Conservation (phyloP, 2,888 invertebrate genomes). For the Drosophila picticornis region DNA sequence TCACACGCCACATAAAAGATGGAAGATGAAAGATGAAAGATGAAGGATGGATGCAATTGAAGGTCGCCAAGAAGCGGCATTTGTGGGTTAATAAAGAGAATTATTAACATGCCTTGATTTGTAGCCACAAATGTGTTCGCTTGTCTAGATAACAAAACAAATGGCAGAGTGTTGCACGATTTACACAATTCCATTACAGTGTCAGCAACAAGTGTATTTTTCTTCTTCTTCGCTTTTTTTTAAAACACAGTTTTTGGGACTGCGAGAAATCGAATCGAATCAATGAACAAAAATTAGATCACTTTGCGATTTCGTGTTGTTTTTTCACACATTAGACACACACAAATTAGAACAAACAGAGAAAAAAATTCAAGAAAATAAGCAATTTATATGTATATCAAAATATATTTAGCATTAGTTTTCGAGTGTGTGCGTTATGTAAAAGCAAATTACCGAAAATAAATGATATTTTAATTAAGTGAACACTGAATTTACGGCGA, state of each 20-base stretch:
- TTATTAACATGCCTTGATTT: constrained; percentile 21
- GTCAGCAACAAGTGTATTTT: constrained; percentile 3
- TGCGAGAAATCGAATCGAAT: constrained; percentile 48
- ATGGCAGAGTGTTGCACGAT: background rate
- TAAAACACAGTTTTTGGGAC: background rate
- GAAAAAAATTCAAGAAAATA: constrained; percentile 6
- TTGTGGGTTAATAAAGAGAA: background rate
- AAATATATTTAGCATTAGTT: constrained; percentile 39
- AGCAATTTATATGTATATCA: background rate
- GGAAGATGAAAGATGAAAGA: background rate
- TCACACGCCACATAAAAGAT: constrained; percentile 9
- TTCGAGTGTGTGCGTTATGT: constrained; percentile 68
- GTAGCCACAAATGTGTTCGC: constrained; percentile 24
- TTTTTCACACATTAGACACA: constrained; percentile 57
- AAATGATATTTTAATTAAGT: constrained; percentile 57
- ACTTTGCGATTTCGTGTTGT: constrained; percentile 34
- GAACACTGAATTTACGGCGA: constrained; percentile 35
- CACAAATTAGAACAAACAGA: constrained; percentile 16
- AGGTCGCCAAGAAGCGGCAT: constrained; percentile 38
- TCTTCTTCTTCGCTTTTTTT: background rate
- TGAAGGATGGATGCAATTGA: constrained; percentile 15
- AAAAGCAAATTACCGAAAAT: constrained; percentile 67
- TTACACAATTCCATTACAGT: background rate
- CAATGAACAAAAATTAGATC: constrained; percentile 47
- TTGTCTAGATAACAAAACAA: constrained; percentile 21